These are phyloP conservation scores for Arctocebus calabarensis DNA, from an alignment of 2,797 vertebrate genomes.

Conservation along the genomic window DNA sequence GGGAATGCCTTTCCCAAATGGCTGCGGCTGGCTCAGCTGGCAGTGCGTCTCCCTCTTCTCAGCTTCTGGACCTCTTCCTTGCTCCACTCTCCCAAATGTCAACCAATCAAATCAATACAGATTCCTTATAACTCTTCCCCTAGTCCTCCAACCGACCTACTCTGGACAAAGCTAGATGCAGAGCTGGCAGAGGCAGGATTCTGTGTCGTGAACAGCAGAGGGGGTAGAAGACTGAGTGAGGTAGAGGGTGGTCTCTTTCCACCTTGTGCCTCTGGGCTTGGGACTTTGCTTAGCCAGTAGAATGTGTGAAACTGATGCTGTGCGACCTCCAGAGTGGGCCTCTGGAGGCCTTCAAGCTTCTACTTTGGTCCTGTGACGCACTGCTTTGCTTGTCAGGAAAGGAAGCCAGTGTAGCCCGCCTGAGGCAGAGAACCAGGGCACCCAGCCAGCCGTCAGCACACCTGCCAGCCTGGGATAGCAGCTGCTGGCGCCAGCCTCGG, in stretches of 20 bases:
- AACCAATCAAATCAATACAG: neutral
- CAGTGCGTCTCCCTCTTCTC: neutral
- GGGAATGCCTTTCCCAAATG: neutral
- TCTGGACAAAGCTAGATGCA: neutral
- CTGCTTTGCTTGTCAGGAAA: neutral
- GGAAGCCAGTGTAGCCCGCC: neutral
- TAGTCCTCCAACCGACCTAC: neutral
- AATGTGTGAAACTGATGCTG: neutral
- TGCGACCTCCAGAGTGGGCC: neutral
- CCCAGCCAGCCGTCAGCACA: neutral
- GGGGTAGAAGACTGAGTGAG: neutral
- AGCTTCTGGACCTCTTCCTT: neutral
- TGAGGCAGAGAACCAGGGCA: neutral
- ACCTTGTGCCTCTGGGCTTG: neutral
- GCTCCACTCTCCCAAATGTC: neutral
- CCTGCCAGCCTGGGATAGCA: fast-evolving
- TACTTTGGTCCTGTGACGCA: neutral
- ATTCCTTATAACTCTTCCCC: neutral
- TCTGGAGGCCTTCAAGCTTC: neutral
- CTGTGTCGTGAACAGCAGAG: neutral
- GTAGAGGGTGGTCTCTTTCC: neutral
- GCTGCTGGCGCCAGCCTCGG: too few relatives aligned
- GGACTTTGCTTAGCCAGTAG: neutral
- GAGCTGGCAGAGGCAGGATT: neutral
- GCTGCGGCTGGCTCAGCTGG: neutral